Conservation (phyloP, 2,797 vertebrate genomes). For the Chiroxiphia lanceolata region DNA sequence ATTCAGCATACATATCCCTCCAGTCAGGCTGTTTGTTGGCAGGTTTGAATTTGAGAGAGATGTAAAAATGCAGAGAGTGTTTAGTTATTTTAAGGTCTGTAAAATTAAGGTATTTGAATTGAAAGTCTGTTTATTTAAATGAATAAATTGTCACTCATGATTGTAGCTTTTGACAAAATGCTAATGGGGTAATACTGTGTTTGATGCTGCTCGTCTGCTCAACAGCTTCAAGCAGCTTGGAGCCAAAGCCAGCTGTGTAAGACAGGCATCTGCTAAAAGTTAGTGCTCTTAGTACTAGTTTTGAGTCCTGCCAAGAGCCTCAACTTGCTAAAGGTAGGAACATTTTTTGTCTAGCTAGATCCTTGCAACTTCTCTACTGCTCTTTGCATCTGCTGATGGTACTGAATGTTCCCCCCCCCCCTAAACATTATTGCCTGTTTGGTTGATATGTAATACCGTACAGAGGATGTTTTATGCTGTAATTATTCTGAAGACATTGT, state of each 20-base stretch:
- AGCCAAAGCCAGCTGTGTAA: constrained; percentile 19
- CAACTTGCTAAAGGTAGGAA: constrained; percentile 42
- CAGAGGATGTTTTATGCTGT: constrained; percentile 64
- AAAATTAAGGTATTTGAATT: background rate
- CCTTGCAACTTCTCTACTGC: constrained; percentile 48
- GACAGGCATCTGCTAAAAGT: constrained; percentile 40
- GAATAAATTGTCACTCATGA: background rate
- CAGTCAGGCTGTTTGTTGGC: background rate
- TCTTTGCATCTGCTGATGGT: constrained; percentile 64
- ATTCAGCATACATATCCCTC: constrained; percentile 8
- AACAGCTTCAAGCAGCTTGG: constrained; percentile 36
- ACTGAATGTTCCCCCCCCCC: background rate
- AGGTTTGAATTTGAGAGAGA: background rate
- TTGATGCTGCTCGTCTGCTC: constrained; percentile 27
- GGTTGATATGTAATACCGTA: constrained; percentile 56
- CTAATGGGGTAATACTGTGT: background rate
- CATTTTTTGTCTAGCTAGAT: constrained; percentile 63
- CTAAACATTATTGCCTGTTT: constrained; percentile 45
- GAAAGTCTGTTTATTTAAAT: background rate
- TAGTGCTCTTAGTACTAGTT: constrained; percentile 32
- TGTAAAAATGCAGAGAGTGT: background rate
- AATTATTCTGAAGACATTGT: constrained; percentile 63
- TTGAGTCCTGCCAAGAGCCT: constrained; percentile 32
- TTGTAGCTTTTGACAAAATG: constrained; percentile 13
- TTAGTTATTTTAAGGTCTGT: background rate